Evolutionary conservation across 2,113 vertebrate species (phyloP).

Genomic region (Gambusia holbrooki): DNA sequence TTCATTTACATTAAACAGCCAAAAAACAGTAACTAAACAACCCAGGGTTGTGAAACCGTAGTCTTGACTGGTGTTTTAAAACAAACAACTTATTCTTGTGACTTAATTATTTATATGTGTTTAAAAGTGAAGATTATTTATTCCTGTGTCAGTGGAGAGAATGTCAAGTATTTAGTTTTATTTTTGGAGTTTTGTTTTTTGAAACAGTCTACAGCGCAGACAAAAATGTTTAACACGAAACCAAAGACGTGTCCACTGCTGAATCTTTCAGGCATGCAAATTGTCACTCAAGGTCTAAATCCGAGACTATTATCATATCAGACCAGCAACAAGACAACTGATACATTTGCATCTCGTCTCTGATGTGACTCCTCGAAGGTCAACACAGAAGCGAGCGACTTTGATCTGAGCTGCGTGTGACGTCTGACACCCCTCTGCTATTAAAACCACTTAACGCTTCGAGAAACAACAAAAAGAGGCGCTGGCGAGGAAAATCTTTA

Average conservation of each 20-base stretch:
- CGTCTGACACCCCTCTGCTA: neutral
- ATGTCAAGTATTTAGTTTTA: neutral
- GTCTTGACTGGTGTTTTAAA: neutral
- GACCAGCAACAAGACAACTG: constrained; percentile 9
- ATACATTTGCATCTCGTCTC: constrained; percentile 39
- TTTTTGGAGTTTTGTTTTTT: neutral
- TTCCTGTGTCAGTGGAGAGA: neutral
- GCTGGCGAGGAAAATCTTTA: neutral
- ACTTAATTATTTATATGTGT: neutral
- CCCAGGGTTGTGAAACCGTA: neutral
- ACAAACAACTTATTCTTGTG: neutral
- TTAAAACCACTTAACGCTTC: neutral
- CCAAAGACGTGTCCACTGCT: neutral
- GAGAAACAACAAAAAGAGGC: neutral
- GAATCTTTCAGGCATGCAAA: constrained; percentile 15
- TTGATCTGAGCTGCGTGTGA: constrained; percentile 5
- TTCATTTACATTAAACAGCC: neutral
- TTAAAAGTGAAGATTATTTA: neutral
- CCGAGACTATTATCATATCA: constrained; percentile 32
- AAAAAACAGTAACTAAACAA: neutral
- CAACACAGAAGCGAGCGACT: constrained; percentile 27
- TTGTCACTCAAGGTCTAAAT: constrained; percentile 11
- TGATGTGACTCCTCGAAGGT: constrained; percentile 9
- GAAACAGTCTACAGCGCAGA: neutral
- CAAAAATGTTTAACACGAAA: neutral